Conservation (phyloP, 2,797 vertebrate species). For the Morelia viridis region DNA sequence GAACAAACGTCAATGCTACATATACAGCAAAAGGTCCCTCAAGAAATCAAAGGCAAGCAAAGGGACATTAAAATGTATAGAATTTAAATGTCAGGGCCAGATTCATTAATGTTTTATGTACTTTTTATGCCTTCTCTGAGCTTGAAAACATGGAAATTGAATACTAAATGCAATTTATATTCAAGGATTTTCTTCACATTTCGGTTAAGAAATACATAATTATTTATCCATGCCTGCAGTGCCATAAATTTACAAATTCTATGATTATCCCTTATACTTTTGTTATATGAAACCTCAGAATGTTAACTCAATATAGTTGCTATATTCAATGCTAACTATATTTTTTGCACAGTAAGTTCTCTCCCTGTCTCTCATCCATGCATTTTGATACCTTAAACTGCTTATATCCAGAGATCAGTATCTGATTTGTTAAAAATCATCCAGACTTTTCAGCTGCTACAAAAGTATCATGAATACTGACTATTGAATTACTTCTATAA, state of each 20-base stretch:
- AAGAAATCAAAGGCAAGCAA: slow-evolving; percentile 56
- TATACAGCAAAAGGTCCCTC: slow-evolving; percentile 51
- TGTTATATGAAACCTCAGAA: slow-evolving; percentile 16
- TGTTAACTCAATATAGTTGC: slow-evolving; percentile 10
- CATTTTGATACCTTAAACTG: not conserved
- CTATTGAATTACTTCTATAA: not conserved
- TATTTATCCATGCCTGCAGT: slow-evolving; percentile 16
- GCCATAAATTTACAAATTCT: slow-evolving; percentile 26
- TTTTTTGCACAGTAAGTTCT: slow-evolving; percentile 8
- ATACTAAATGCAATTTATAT: slow-evolving; percentile 38
- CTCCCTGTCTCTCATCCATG: not conserved
- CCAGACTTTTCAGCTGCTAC: not conserved
- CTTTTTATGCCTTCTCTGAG: slow-evolving; percentile 13
- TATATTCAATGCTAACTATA: slow-evolving; percentile 7
- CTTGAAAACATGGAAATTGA: slow-evolving; percentile 26
- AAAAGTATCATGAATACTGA: not conserved
- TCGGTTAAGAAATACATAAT: slow-evolving; percentile 24
- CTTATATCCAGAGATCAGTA: not conserved
- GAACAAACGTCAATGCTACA: slow-evolving; percentile 53
- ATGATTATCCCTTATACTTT: slow-evolving; percentile 27
- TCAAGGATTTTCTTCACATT: slow-evolving; percentile 28
- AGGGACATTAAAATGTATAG: slow-evolving; percentile 50
- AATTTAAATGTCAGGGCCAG: slow-evolving; percentile 47
- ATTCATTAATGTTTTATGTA: slow-evolving; percentile 28
- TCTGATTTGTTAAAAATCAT: not conserved